Evolutionary conservation across 1,140 invertebrate genomes (phyloP).

Genomic region (Tetragnatha versicolor): DNA sequence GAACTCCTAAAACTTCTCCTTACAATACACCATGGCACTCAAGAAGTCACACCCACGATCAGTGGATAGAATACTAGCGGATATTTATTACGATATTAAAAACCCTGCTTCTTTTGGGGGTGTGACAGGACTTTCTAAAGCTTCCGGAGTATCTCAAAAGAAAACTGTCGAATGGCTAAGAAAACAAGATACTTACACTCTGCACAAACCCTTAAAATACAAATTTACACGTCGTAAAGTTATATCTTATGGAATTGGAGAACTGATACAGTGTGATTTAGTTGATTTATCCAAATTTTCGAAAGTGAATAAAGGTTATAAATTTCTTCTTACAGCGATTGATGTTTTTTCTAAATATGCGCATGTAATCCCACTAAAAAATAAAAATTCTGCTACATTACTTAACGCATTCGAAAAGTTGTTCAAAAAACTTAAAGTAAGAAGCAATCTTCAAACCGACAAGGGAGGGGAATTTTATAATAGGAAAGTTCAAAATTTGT

Average conservation of each 20-base stretch:
- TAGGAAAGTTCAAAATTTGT: neutral
- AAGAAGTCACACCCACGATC: neutral
- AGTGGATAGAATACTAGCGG: neutral
- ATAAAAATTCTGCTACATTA: neutral
- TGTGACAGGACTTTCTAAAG: neutral
- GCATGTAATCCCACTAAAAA: neutral
- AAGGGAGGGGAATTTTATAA: neutral
- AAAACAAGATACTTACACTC: neutral
- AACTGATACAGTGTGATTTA: neutral
- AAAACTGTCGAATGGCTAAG: neutral
- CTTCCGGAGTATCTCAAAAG: neutral
- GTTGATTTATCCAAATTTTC: neutral
- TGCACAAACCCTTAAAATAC: neutral
- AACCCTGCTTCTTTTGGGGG: neutral
- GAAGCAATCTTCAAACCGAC: neutral
- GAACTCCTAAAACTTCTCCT: no score
- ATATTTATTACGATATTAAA: neutral
- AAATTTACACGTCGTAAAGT: neutral
- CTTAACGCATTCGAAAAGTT: neutral
- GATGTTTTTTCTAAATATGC: conserved; percentile 25
- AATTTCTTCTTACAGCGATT: conserved; percentile 8
- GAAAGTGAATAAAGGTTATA: neutral
- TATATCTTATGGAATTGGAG: neutral
- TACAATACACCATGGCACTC: no score
- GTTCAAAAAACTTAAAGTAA: neutral